phyloP scores from a whole-genome alignment of 2,113 vertebrate genomes.

The Peucedramus taeniatus region DNA sequence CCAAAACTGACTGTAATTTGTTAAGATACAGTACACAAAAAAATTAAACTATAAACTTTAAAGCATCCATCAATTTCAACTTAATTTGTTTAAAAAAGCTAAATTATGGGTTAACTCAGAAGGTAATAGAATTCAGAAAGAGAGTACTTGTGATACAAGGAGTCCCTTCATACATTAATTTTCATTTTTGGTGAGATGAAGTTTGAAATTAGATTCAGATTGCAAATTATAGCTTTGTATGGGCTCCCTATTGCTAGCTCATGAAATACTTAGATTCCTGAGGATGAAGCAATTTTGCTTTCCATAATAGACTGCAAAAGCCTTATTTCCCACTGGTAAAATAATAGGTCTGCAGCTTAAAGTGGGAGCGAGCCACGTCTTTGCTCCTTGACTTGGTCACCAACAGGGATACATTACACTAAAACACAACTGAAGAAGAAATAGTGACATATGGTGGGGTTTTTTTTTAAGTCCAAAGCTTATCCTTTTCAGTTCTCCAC shows the following conservation, averaged over 20 bases:
- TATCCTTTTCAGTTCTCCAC: neutral
- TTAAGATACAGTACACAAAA: constrained; percentile 40
- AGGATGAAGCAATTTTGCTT: constrained; percentile 74
- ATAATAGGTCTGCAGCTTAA: constrained; percentile 50
- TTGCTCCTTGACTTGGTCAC: constrained; percentile 70
- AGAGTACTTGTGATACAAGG: constrained; percentile 25
- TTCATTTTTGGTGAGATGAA: constrained; percentile 72
- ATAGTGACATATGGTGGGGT: neutral
- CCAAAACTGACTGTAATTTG: constrained; percentile 5
- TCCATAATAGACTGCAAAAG: constrained; percentile 64
- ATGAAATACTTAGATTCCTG: constrained; percentile 68
- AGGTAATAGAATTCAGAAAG: constrained; percentile 49
- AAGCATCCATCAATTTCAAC: constrained; percentile 46
- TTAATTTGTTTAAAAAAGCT: constrained; percentile 64
- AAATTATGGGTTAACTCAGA: constrained; percentile 45
- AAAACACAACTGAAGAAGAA: constrained; percentile 19
- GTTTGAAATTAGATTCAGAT: constrained; percentile 78
- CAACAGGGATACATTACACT: constrained; percentile 20
- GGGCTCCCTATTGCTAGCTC: constrained; percentile 63
- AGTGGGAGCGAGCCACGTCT: constrained; percentile 1
- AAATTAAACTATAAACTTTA: constrained; percentile 32
- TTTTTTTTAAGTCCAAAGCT: neutral
- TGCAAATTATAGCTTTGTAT: constrained; percentile 75
- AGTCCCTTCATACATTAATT: constrained; percentile 71
- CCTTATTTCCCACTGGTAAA: constrained; percentile 71